Evolutionary conservation across 2,113 vertebrate genomes (phyloP), one percentile per base, ranked within the genome.

Genomic region (Natator depressus): DNA sequence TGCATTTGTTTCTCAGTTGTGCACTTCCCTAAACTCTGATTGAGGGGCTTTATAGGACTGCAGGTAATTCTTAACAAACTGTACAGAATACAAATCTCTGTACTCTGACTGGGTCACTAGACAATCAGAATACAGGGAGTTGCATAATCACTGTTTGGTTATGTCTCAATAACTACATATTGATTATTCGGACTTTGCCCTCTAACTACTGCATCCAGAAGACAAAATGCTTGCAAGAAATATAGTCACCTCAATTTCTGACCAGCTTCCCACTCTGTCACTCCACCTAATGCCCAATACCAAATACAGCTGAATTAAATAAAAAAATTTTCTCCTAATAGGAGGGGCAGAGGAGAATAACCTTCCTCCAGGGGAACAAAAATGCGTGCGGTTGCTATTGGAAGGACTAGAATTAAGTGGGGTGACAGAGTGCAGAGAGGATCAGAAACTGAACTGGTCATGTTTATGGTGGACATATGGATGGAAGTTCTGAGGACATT

Each of bases 1-100:
- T 8, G 29, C n/a, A 16, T 17, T 47, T 89, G 0, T 38, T 65
- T 55, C 72, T 88, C 42, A 46, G 20, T 29, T 57, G 53, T 1
- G 20, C 0, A 0, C 2, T 54, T 1, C 46, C 8, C 55, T 49
- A 19, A 35, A 59, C 13, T 76, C 42, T 82, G 22, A 29, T 2
- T 17, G 16, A 69, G 46, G 82, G 14, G 81, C 9, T 42, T 49
- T 42, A 49, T 5, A 69, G 62, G 35, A n/a, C 62, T 69, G 62
- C 5, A 13, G 2, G 0, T 47, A 19, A 82, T 80, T 86, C 12
- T 76, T 8, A 76, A 12, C 31, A 82, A 54, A 0, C 0, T 88
- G 80, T 9, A 24, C n/a, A 3, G 1, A 49, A 76, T 88, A 85
- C 62, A 69, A n/a, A 69, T 82, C 35, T 86, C 53, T 87, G 1